Conservation (phyloP, 2,888 invertebrate genomes). For the Phytoseiulus persimilis region DNA sequence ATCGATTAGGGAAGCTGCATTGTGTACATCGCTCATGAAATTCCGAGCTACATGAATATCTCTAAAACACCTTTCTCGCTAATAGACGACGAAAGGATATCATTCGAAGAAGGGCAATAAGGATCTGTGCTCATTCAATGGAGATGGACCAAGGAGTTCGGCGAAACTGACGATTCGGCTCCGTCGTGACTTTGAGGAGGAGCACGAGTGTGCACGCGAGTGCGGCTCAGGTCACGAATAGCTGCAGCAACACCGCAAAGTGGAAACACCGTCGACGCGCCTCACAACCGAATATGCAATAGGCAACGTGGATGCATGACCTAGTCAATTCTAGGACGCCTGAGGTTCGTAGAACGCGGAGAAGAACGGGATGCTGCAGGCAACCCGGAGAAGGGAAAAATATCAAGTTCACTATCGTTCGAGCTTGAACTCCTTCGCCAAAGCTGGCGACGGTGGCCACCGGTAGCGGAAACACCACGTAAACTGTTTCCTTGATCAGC, state of each 20-base stretch:
- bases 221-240: neutral
- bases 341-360: too few relatives aligned
- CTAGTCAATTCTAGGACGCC: too few relatives aligned
- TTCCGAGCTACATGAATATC: too few relatives aligned
- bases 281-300: too few relatives aligned
- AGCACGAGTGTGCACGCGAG: neutral
- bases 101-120: neutral
- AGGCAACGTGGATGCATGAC: too few relatives aligned
- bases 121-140: neutral
- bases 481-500: neutral
- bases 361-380: neutral
- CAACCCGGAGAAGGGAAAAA: neutral
- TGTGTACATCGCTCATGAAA: too few relatives aligned
- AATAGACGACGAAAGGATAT: neutral
- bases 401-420: neutral
- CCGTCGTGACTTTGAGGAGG: neutral
- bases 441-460: neutral
- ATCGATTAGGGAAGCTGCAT: too few relatives aligned
- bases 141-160: neutral
- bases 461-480: neutral
- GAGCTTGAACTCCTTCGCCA: neutral
- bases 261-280: neutral
- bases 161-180: neutral
- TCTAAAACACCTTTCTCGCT: too few relatives aligned
- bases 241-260: neutral